Base-by-base conservation (phyloP, 2,888 invertebrate genomes). In the Leuctra nigra region DNA sequence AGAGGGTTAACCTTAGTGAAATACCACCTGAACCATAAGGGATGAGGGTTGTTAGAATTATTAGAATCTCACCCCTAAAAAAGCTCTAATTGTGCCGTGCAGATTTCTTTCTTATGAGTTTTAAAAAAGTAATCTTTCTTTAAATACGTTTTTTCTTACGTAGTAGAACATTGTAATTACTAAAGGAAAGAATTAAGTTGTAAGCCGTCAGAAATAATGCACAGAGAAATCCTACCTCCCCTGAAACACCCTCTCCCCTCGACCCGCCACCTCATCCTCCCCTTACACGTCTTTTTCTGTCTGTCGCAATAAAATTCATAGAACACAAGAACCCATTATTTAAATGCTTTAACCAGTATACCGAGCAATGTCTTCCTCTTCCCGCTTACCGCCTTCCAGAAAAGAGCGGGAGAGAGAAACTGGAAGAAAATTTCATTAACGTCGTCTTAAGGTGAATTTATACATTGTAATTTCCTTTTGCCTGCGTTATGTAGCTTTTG, bases 361-460 rank as follows among this genome's bases (percentile, higher is more conserved):
- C 47, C 47, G 9, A 47, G 47, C 47, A 47, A 25, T 47, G 47
- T 25, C 25, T 20, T 39, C n/a, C 39, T 39, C 47, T 24, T 25
- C 47, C 9, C 47, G 47, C 47, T n/a, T 47, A 18, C 25, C 25
- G 25, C 4, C 39, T 39, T 7, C 39, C 14, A 39, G 20, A 47
- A n/a, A 23, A 54, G 47, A 48, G 41, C 47, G 38, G 16, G 55
- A 25, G 47, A 55, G 16, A 56, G 56, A 53, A 44, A 55, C 41
- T 46, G 54, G 41, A 56, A 57, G 57, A 33, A 47, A 75, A 74
- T 75, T 75, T 76, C 75, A 76, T 76, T 76, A 76, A 75, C 74
- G 75, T 75, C 75, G 75, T 74, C 74, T 75, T 74, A 73, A 74
- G 73, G 74, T 73, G 70, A 75, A 75, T 75, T 76, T 75, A 75